These are phyloP conservation scores for Clarias laeviceps DNA, from an alignment of 2,797 vertebrate species.

Conservation along the genomic window DNA sequence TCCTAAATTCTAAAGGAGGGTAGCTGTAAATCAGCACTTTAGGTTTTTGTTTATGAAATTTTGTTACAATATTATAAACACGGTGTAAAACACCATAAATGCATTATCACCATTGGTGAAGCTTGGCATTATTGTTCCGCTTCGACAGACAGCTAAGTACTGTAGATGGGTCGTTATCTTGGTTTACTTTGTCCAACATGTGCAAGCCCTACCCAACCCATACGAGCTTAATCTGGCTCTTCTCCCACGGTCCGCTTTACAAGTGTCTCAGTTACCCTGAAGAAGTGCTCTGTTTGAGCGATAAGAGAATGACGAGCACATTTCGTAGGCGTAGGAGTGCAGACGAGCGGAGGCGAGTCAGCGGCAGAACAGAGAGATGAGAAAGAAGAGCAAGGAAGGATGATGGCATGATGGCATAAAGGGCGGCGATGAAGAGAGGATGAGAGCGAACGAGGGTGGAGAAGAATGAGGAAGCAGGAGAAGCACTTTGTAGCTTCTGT, in stretches of 20 bases:
- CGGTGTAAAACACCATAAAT: no score
- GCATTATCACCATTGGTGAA: not conserved
- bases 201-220: not conserved
- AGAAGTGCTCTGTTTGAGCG: not conserved
- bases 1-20: not conserved
- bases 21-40: not conserved
- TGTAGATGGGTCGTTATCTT: not conserved
- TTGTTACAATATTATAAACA: no score
- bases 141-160: no score
- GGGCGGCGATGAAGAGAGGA: not conserved
- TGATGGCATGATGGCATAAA: not conserved
- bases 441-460: not conserved
- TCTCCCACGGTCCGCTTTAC: not conserved
- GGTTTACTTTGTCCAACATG: not conserved
- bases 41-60: no score
- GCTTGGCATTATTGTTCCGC: not conserved
- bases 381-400: not conserved
- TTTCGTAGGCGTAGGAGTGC: not conserved
- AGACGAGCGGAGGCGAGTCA: constrained; percentile 3
- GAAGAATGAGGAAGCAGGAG: not conserved
- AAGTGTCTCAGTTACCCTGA: not conserved
- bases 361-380: constrained; percentile 2
- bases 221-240: not conserved
- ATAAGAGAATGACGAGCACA: constrained; percentile 1
- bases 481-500: not conserved